Conservation (phyloP, 2,797 vertebrate species). For the Adelosebastes latens region DNA sequence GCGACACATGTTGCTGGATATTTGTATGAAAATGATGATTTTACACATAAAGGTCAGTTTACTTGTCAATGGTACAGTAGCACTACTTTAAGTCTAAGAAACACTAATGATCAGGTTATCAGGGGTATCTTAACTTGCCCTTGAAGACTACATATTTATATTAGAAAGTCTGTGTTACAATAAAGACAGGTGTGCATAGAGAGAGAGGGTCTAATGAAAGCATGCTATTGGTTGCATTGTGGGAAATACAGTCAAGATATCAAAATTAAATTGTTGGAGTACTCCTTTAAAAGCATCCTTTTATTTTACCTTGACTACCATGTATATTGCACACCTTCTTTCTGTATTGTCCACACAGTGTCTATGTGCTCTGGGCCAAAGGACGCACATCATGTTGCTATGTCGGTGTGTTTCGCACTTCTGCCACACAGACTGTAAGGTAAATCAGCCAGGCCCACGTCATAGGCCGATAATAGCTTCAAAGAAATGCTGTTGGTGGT, state of each 20-base stretch:
- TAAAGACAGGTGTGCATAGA: background rate
- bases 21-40: background rate
- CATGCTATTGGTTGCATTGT: background rate
- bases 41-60: slow-evolving; percentile 16
- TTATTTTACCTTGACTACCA: background rate
- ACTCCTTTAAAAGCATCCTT: background rate
- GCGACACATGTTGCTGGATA: no score
- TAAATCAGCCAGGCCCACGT: background rate
- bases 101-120: background rate
- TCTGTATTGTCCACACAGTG: background rate
- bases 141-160: background rate
- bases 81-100: background rate
- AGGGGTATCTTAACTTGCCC: background rate
- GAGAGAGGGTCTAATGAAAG: background rate
- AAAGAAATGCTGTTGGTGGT: background rate
- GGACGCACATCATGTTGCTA: no score
- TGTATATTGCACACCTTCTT: background rate
- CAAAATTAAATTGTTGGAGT: background rate
- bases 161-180: no score
- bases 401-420: no score
- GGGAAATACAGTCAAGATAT: background rate
- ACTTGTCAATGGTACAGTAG: slow-evolving; percentile 4
- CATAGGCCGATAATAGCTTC: background rate
- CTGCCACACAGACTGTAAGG: no score
- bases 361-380: no score